Percentiles rank a stretch among this genome's conserved stretches.
Conservation (phyloP, 1,140 invertebrate genomes). For the Drosophila malerkotliana region DNA sequence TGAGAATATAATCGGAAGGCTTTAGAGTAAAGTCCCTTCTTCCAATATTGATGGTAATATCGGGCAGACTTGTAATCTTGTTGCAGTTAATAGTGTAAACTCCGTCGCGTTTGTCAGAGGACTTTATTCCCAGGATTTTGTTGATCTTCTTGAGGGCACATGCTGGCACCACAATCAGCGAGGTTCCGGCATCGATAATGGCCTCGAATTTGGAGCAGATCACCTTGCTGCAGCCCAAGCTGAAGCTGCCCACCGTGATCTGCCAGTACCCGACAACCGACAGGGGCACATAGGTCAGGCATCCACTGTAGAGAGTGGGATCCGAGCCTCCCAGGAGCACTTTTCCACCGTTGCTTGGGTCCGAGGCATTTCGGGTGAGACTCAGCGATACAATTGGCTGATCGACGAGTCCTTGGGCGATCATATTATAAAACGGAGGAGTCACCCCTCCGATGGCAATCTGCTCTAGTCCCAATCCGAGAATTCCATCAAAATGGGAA, state of each 20-base stretch:
- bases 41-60: conserved; percentile 58
- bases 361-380: conserved; percentile 88
- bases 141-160: conserved; percentile 92
- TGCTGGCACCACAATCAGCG: conserved; percentile 95
- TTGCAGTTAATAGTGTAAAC: conserved; percentile 87
- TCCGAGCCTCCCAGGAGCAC: conserved; percentile 97
- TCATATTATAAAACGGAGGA: conserved; percentile 98
- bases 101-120: conserved; percentile 83
- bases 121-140: conserved; percentile 88
- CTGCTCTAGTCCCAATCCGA: conserved; percentile 93
- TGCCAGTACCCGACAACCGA: conserved; percentile 97
- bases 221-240: conserved; percentile 78
- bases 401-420: conserved; percentile 91
- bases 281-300: conserved; percentile 95
- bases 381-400: conserved; percentile 97
- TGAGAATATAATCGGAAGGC: conserved; percentile 82
- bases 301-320: conserved; percentile 92
- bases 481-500: conserved; percentile 98
- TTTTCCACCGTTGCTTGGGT: conserved; percentile 90
- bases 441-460: conserved; percentile 95
- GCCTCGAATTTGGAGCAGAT: conserved; percentile 90
- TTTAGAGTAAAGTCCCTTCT: conserved; percentile 48
- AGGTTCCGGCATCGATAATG: conserved; percentile 99
- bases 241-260: conserved; percentile 92
- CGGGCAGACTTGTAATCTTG: conserved; percentile 29